Evolutionary conservation across 2,113 vertebrate genomes (phyloP).

Genomic region (Hyperopisus bebe): DNA sequence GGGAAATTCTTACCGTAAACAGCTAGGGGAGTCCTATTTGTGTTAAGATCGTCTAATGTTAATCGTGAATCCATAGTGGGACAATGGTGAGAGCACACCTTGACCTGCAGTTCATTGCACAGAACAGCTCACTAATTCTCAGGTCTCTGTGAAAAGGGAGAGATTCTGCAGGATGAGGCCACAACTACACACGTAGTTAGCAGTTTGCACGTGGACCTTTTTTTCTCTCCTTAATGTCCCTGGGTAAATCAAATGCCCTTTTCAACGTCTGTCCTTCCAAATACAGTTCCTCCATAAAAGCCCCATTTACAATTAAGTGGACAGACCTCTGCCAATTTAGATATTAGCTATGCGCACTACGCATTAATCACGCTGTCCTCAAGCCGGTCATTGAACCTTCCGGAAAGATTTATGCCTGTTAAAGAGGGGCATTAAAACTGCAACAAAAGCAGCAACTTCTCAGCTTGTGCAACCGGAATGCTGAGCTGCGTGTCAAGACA

Average conservation of each 20-base stretch:
- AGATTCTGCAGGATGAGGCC: background rate
- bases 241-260: constrained; percentile 10
- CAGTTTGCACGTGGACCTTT: background rate
- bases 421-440: constrained; percentile 18
- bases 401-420: background rate
- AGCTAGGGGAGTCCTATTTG: background rate
- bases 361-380: constrained; percentile 4
- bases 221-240: constrained; percentile 6
- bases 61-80: background rate
- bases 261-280: constrained; percentile 19
- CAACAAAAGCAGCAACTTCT: constrained; percentile 11
- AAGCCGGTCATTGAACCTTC: background rate
- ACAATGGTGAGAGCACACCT: background rate
- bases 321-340: constrained; percentile 13
- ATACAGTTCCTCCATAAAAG: constrained; percentile 12
- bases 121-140: background rate
- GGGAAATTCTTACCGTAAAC: background rate
- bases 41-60: background rate
- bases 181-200: background rate
- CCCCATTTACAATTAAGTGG: constrained; percentile 13
- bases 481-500: background rate
- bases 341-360: constrained; percentile 9
- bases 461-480: background rate
- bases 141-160: background rate
- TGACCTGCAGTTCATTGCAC: background rate